A percentile compares a stretch with the other conserved stretches of the same genome.
phyloP scores from a whole-genome alignment of 2,113 vertebrate genomes.

The Saccopteryx leptura region DNA sequence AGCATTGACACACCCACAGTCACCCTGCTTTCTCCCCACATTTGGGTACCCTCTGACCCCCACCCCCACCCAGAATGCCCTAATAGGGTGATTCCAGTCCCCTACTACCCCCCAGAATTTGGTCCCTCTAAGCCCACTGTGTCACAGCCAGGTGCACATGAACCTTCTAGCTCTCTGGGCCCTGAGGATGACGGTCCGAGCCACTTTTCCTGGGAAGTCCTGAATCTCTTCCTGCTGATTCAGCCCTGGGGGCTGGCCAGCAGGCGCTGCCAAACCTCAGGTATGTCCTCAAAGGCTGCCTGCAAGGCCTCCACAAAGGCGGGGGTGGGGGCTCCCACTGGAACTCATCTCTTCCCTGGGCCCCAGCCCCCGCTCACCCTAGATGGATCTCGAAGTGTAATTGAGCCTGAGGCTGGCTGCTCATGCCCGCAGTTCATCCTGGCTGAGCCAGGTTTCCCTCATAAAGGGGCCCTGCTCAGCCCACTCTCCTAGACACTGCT shows the following conservation, averaged over 20 bases:
- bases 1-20: background rate
- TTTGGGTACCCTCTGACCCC: background rate
- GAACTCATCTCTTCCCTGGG: background rate
- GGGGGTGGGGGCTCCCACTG: background rate
- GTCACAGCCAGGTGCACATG: accelerated
- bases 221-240: slow-evolving; percentile 67
- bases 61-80: accelerated
- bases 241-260: background rate
- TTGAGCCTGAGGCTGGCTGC: background rate
- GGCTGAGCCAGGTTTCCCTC: background rate
- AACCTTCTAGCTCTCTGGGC: background rate
- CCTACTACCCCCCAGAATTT: accelerated
- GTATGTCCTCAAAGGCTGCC: slow-evolving; percentile 73
- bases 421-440: background rate
- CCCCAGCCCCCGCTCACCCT: background rate
- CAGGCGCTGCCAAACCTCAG: slow-evolving; percentile 78
- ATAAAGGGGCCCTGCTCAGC: background rate
- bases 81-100: background rate
- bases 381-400: background rate
- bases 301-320: background rate
- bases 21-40: background rate
- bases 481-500: background rate
- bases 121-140: background rate
- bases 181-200: background rate
- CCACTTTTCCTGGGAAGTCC: slow-evolving; percentile 21